Evolutionary conservation across 2,797 vertebrate genomes (phyloP).

Genomic region (Anguilla pacifica): DNA sequence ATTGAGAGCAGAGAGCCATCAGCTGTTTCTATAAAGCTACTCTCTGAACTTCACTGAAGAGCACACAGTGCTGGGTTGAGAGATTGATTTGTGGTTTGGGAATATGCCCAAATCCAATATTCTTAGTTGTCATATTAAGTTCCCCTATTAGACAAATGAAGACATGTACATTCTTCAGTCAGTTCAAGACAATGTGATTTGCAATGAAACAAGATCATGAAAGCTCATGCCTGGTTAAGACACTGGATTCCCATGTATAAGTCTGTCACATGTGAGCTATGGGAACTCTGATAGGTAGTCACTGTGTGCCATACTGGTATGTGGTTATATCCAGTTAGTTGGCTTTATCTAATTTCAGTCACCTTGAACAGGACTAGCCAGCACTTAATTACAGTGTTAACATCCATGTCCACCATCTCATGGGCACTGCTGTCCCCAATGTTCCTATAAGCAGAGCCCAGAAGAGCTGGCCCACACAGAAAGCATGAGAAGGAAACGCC

Average conservation of each 20-base stretch:
- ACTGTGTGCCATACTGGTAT: background rate
- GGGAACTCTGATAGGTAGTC: background rate
- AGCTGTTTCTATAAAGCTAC: background rate
- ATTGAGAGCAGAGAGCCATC: background rate
- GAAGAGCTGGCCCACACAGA: background rate
- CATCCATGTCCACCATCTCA: background rate
- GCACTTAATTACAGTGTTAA: background rate
- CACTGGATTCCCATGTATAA: background rate
- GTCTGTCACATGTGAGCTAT: constrained; percentile 2
- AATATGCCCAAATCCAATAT: constrained; percentile 15
- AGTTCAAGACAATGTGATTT: background rate
- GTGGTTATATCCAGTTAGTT: background rate
- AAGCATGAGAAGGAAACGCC: background rate
- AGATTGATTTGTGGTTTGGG: constrained; percentile 12
- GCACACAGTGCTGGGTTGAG: background rate
- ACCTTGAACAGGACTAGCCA: background rate
- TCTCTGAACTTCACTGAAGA: background rate
- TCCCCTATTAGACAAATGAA: background rate
- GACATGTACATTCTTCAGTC: background rate
- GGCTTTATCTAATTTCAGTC: background rate
- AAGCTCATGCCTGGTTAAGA: background rate
- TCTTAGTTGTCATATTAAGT: background rate
- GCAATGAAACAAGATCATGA: background rate
- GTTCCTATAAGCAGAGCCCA: background rate
- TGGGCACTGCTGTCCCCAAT: background rate